A percentile compares a stretch with the other conserved stretches of the same genome.
Evolutionary conservation across 2,888 invertebrate genomes (phyloP).

Genomic region (Clusia tigrina): DNA sequence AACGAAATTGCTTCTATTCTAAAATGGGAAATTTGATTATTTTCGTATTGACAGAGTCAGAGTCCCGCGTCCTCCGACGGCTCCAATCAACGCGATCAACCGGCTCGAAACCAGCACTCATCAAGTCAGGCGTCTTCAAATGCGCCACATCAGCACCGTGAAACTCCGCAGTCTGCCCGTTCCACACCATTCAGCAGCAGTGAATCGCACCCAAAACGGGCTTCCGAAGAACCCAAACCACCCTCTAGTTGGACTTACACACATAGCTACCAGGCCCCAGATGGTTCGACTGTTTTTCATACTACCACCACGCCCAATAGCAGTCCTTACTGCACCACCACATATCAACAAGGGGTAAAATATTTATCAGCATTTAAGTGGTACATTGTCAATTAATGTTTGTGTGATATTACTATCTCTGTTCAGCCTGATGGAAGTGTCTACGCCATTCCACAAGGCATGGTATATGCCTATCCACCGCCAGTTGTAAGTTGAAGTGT

Average conservation of each 20-base stretch:
- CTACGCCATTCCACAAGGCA: slow-evolving; percentile 64
- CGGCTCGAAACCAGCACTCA: slow-evolving; percentile 32
- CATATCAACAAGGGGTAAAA: slow-evolving; percentile 64
- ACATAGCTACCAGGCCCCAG: slow-evolving; percentile 60
- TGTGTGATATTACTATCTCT: too few relatives aligned
- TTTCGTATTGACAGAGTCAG: slow-evolving; percentile 11
- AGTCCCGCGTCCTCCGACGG: slow-evolving; percentile 18
- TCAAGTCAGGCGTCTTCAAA: slow-evolving; percentile 45
- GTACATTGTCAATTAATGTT: too few relatives aligned
- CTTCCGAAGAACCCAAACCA: slow-evolving; percentile 32
- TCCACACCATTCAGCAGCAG: slow-evolving; percentile 58
- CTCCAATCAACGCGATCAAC: slow-evolving; percentile 18
- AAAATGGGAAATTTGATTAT: too few relatives aligned
- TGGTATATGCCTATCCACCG: slow-evolving; percentile 63
- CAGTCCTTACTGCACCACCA: slow-evolving; percentile 59
- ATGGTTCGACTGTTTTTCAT: slow-evolving; percentile 61
- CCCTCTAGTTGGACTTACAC: slow-evolving; percentile 58
- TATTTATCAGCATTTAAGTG: slow-evolving; percentile 17
- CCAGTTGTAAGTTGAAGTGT: slow-evolving; percentile 50
- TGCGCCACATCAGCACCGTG: slow-evolving; percentile 40
- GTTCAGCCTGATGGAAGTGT: slow-evolving; percentile 64
- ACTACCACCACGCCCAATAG: slow-evolving; percentile 55
- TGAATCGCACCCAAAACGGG: slow-evolving; percentile 27
- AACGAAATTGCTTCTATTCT: not conserved
- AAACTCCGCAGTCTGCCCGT: slow-evolving; percentile 57